A percentile compares a stretch with the other conserved stretches of the same genome.
These are phyloP conservation scores for Tethya wilhelma DNA, from an alignment of 37 sponge, comb jelly and placozoan species.

Conservation along the genomic window DNA sequence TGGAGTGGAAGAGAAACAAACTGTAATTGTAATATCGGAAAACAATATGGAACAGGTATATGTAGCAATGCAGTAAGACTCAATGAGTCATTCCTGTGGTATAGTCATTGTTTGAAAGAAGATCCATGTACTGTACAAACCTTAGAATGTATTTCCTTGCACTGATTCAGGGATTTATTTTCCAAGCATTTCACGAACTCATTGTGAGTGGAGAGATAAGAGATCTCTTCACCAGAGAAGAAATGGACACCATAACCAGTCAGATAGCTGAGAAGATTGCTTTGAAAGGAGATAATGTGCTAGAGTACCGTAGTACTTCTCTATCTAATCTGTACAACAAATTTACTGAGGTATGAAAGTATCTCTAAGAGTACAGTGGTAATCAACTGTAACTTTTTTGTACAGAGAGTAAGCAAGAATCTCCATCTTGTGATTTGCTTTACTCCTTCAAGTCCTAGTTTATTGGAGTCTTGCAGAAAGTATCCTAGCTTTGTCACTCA, in stretches of 20 bases:
- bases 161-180: conserved; percentile 31
- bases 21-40: no score
- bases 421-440: conserved; percentile 65
- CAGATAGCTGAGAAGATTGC: conserved; percentile 6
- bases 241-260: conserved; percentile 48
- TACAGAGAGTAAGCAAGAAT: conserved; percentile 32
- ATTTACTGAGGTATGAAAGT: conserved; percentile 6
- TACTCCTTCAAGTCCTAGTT: conserved; percentile 36
- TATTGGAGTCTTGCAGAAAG: conserved; percentile 33
- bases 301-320: background rate
- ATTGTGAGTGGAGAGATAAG: conserved; percentile 46
- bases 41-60: no score
- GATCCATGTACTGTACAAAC: no score
- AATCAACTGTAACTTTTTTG: background rate
- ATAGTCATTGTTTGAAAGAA: no score
- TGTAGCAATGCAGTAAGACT: no score
- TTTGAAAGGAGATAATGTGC: no score
- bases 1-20: conserved; percentile 18
- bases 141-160: no score
- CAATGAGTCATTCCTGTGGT: no score
- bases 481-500: conserved; percentile 55
- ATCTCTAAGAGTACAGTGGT: no score
- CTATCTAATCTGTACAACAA: background rate
- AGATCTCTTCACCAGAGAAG: conserved; percentile 58
- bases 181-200: conserved; percentile 42